Conservation (phyloP, 2,888 invertebrate genomes). For the Xestia ashworthii region DNA sequence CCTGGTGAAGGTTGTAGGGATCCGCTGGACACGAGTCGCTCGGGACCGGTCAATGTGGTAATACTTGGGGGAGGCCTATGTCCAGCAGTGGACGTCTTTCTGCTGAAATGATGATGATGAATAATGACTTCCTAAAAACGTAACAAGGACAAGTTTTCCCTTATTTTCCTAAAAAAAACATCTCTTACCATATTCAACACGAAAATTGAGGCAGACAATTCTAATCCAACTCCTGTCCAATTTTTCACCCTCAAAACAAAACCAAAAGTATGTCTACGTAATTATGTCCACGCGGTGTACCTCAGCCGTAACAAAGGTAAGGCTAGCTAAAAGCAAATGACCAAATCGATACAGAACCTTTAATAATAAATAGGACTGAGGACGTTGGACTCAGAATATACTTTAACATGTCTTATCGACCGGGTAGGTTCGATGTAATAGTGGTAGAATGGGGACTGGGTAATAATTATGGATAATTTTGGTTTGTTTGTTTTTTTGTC, state of each 20-base stretch:
- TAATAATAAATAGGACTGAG: constrained; percentile 70
- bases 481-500: background rate
- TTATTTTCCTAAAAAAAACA: background rate
- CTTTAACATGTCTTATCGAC: constrained; percentile 70
- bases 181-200: background rate
- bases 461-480: constrained; percentile 42
- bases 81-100: too few species aligned
- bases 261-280: constrained; percentile 36
- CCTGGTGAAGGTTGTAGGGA: too few species aligned
- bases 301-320: constrained; percentile 72
- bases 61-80: too few species aligned
- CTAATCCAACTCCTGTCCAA: constrained; percentile 5
- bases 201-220: constrained; percentile 15
- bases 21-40: too few species aligned
- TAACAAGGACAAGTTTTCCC: background rate
- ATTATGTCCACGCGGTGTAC: constrained; percentile 62
- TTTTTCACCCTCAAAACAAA: constrained; percentile 37
- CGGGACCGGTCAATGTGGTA: too few species aligned
- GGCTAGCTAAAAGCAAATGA: constrained; percentile 82
- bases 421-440: constrained; percentile 37
- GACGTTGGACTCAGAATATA: constrained; percentile 46
- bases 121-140: too few species aligned
- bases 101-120: too few species aligned
- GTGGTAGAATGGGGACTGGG: constrained; percentile 4
- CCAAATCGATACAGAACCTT: constrained; percentile 84